Percentiles rank a stretch among this genome's conserved stretches.
Conservation (phyloP, 2,113 vertebrate species). For the Epinephelus cyanopodus region DNA sequence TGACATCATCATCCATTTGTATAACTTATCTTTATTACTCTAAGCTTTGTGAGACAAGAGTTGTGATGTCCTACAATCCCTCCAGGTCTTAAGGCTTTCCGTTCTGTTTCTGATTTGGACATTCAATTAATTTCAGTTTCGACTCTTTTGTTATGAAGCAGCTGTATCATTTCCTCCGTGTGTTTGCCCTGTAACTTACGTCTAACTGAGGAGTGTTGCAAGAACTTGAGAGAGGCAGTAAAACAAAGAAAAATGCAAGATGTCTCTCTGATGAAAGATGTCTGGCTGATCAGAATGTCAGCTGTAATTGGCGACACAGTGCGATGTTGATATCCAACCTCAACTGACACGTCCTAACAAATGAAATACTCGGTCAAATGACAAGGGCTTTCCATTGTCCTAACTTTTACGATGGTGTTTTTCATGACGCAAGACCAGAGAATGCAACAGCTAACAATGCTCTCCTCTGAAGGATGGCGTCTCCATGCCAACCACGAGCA, state of each 20-base stretch:
- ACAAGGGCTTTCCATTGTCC: background rate
- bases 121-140: background rate
- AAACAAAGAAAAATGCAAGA: background rate
- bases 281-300: background rate
- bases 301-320: no score
- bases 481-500: constrained; percentile 20
- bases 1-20: constrained; percentile 19
- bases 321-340: background rate
- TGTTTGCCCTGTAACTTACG: background rate
- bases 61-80: constrained; percentile 13
- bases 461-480: background rate
- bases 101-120: constrained; percentile 8
- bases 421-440: background rate
- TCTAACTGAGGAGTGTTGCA: constrained; percentile 14
- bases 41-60: constrained; percentile 15
- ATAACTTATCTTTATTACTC: background rate
- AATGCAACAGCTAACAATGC: background rate
- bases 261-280: constrained; percentile 7
- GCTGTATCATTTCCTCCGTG: constrained; percentile 7
- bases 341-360: background rate
- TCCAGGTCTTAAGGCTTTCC: background rate
- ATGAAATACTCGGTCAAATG: background rate
- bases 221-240: background rate
- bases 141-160: constrained; percentile 22
- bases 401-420: background rate